A percentile compares a stretch with the other conserved stretches of the same genome.
Conservation (phyloP, 1,140 invertebrate species). For the Halyomorpha halys region DNA sequence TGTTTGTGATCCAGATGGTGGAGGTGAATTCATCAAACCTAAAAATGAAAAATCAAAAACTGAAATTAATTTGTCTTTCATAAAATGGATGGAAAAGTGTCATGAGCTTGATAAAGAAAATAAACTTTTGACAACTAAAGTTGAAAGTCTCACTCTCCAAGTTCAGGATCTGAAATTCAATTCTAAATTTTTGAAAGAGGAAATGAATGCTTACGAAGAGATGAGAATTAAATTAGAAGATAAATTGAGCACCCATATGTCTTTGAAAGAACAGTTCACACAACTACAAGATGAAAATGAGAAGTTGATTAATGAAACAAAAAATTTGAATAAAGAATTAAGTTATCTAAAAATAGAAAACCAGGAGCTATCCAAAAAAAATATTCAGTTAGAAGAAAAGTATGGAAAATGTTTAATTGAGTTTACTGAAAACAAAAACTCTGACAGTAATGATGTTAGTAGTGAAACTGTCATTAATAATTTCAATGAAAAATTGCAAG, state of each 20-base stretch:
- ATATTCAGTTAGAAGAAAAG: constrained; percentile 3
- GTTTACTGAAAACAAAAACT: background rate
- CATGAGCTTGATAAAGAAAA: constrained; percentile 6
- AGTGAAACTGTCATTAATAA: background rate
- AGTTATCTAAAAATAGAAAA: constrained; percentile 4
- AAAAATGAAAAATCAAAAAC: background rate
- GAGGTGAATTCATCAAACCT: background rate
- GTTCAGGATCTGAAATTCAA: constrained; percentile 9
- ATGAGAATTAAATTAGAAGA: constrained; percentile 15
- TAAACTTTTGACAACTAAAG: background rate
- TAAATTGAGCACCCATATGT: constrained; percentile 4
- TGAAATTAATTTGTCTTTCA: background rate
- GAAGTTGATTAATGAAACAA: background rate
- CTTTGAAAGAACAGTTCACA: constrained; percentile 6
- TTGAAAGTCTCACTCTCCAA: background rate
- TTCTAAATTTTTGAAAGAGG: constrained; percentile 5
- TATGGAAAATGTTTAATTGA: background rate
- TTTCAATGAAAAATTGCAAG: constrained; percentile 18
- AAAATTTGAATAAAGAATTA: constrained; percentile 11
- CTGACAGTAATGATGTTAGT: background rate
- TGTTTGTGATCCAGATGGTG: constrained; percentile 8
- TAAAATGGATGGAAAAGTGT: constrained; percentile 22
- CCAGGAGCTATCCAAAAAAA: background rate
- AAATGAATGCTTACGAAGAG: constrained; percentile 14
- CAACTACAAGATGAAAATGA: background rate